phyloP scores from a whole-genome alignment of 1,140 invertebrate species.

The Pollicipes pollicipes region DNA sequence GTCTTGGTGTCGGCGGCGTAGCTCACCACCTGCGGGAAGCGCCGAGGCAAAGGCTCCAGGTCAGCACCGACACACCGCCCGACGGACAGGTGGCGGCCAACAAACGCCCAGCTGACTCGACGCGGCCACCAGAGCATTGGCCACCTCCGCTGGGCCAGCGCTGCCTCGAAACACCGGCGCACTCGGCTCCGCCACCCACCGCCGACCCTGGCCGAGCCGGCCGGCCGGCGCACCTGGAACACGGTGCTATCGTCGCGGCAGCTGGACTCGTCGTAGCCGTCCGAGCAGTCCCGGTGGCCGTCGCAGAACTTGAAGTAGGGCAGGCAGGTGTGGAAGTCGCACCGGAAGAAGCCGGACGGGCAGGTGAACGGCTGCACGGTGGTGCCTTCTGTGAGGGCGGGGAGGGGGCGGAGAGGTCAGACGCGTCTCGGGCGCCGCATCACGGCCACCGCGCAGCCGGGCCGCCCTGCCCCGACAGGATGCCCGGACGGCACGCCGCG shows the following conservation, averaged over 20 bases:
- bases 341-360: slow-evolving; percentile 38
- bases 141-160: slow-evolving; percentile 36
- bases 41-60: too few species aligned
- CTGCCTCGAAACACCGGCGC: slow-evolving; percentile 31
- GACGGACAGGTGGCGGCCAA: not conserved
- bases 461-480: not conserved
- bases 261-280: slow-evolving; percentile 77
- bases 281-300: slow-evolving; percentile 70
- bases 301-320: slow-evolving; percentile 44
- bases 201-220: slow-evolving; percentile 32
- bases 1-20: not conserved
- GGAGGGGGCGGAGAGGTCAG: too few species aligned
- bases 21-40: not conserved
- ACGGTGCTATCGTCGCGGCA: slow-evolving; percentile 31
- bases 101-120: too few species aligned
- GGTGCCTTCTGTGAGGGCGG: slow-evolving; percentile 36
- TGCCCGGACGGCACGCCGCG: not conserved
- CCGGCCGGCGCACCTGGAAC: slow-evolving; percentile 14
- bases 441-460: too few species aligned
- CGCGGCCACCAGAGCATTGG: slow-evolving; percentile 8
- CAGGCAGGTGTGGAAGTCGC: slow-evolving; percentile 40
- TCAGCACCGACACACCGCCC: not conserved
- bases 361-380: slow-evolving; percentile 28
- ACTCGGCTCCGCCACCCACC: slow-evolving; percentile 27
- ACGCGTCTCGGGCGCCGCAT: too few species aligned